Conservation (phyloP, 2,797 vertebrate genomes). For the Enteromius treurensis region DNA sequence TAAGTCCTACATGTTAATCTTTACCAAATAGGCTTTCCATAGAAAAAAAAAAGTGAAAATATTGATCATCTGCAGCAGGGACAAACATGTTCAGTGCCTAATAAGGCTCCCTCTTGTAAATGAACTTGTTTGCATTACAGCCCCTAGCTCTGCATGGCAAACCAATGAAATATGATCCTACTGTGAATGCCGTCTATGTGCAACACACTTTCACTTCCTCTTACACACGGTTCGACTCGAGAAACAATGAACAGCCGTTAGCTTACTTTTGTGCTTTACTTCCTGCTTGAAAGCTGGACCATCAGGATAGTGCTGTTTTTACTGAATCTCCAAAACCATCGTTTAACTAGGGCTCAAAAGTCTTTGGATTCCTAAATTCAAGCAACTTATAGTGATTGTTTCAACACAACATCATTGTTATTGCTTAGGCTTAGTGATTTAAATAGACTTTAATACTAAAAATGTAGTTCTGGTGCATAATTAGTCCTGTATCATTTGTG, state of each 20-base stretch:
- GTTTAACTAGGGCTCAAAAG: not conserved
- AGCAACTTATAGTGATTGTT: not conserved
- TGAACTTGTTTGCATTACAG: conserved; percentile 25
- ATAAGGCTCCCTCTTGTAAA: conserved; percentile 24
- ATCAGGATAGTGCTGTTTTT: conserved; percentile 62
- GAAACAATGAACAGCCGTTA: conserved; percentile 68
- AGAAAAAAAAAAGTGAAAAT: not conserved
- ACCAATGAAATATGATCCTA: conserved; percentile 59
- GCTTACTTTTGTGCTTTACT: conserved; percentile 69
- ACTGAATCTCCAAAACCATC: conserved; percentile 55
- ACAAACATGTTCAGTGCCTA: not conserved
- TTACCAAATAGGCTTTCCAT: not conserved
- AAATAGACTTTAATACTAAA: not conserved
- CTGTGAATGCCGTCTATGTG: conserved; percentile 60
- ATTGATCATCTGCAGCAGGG: not conserved
- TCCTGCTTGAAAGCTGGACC: conserved; percentile 70
- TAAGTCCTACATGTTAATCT: conserved; percentile 15
- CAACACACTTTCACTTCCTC: conserved; percentile 74
- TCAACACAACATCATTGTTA: not conserved
- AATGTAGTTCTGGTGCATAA: not conserved
- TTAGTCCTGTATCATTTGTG: not conserved
- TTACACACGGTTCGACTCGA: conserved; percentile 57
- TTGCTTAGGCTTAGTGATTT: not conserved
- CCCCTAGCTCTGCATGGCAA: not conserved
- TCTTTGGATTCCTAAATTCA: not conserved